phyloP scores from a whole-genome alignment of 2,888 invertebrate genomes.

The Pollenia angustigena region DNA sequence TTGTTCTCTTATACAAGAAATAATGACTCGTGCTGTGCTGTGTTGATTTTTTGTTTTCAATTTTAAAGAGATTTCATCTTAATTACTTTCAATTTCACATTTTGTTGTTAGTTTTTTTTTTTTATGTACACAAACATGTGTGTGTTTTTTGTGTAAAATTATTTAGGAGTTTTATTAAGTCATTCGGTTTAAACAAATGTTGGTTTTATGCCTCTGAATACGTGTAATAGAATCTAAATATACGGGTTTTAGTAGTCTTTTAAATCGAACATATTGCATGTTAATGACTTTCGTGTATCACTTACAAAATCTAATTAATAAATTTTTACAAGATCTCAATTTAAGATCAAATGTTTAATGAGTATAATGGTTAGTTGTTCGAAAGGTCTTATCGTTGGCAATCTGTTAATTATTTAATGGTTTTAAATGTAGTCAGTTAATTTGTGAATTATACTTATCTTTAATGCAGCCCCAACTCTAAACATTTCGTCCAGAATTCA shows the following conservation, averaged over 20 bases:
- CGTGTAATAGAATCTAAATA: conserved; percentile 14
- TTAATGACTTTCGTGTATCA: conserved; percentile 45
- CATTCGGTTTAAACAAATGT: conserved; percentile 4
- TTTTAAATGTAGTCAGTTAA: neutral
- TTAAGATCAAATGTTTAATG: conserved; percentile 28
- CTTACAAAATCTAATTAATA: conserved; percentile 38
- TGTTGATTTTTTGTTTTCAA: conserved; percentile 11
- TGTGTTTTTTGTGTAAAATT: conserved; percentile 3
- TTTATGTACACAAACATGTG: conserved; percentile 2
- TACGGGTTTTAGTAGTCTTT: conserved; percentile 54
- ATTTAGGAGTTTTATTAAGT: conserved; percentile 18
- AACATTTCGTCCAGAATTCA: neutral
- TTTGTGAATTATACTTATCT: neutral
- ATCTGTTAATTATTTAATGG: conserved; percentile 32
- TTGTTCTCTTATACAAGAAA: conserved; percentile 7
- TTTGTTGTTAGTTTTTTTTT: conserved; percentile 14
- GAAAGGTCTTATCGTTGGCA: neutral
- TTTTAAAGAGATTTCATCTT: conserved; percentile 58
- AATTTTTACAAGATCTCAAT: conserved; percentile 47
- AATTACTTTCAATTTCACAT: conserved; percentile 60
- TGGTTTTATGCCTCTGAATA: conserved; percentile 20
- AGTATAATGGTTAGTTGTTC: conserved; percentile 27
- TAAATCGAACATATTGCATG: conserved; percentile 44
- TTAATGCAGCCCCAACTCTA: too few relatives aligned
- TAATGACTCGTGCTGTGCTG: conserved; percentile 34